Base-by-base conservation (phyloP, 2,797 vertebrate species). In the Notoglanidium macrostoma region DNA sequence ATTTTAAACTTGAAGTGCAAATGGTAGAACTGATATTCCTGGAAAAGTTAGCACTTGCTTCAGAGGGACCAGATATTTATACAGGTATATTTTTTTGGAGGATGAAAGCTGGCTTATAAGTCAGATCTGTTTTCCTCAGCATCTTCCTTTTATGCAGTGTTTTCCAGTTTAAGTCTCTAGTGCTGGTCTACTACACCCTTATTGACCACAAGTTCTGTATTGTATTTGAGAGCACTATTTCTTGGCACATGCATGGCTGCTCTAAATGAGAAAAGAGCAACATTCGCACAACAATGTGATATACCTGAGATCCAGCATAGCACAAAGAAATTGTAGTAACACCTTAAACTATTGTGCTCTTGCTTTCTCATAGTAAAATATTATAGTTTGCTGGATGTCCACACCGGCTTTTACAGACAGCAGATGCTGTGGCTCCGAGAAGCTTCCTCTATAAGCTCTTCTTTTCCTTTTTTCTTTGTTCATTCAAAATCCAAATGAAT, bases 401-500 rank as follows among this genome's bases (percentile, higher is more conserved):
- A 59, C 54, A 79, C 54, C 21, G 51, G 11, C 51, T 79, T 51
- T n/a, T 55, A 29, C 10, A 57, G 17, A 35, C 17, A 80, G 32
- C 54, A 80, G 78, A 57, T 57, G 65, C 11, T 67, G 15, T 67
- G 65, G 65, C 65, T 15, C 21, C 19, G 19, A 23, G 57, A 59
- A 23, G 21, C 57, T 59, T 77, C 26, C 55, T 59, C 29, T 35
- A 35, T 63, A 51, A 40, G 35, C 55, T 46, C 57, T 61, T 81
- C 51, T 81, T 81, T 81, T 46, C 57, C 44, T 54, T 46, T 46
- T 46, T 46, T 2, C 46, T 46, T 46, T 46, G 46, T 46, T 7
- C 76, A 35, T 78, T 78, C 51, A 78, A 32, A 32, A 61, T 32
- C 32, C 35, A 40, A 21, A 80, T 80, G 23, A 81, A 61, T 44